phyloP scores from a whole-genome alignment of 2,888 invertebrate genomes.

The Thyatira batis region DNA sequence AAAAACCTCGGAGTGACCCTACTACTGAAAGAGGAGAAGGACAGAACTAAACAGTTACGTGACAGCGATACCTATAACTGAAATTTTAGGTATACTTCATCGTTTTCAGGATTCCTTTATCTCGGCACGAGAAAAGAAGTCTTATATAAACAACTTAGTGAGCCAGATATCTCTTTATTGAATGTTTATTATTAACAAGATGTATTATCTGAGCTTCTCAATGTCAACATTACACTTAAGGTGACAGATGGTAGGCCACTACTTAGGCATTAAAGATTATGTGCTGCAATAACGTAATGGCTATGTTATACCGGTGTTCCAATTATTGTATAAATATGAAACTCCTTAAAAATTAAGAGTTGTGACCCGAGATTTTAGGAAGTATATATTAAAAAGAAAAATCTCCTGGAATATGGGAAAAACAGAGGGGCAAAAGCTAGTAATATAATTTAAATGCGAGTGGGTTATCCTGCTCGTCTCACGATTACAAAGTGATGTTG shows the following conservation, averaged over 20 bases:
- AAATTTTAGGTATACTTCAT: not conserved
- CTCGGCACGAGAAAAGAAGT: not conserved
- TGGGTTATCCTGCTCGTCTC: conserved; percentile 7
- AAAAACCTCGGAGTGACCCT: not conserved
- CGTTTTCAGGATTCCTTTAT: not conserved
- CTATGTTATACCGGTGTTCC: too few species aligned
- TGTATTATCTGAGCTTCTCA: not conserved
- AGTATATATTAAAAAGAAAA: too few species aligned
- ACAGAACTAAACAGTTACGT: not conserved
- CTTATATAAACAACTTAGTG: not conserved
- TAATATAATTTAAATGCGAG: not conserved
- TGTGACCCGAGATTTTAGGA: too few species aligned
- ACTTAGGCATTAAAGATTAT: not conserved
- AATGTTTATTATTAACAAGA: not conserved
- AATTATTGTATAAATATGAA: too few species aligned
- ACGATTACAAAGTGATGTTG: conserved; percentile 17
- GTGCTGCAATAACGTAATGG: not conserved
- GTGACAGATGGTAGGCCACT: not conserved
- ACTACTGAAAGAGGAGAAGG: not conserved
- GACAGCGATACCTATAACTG: not conserved
- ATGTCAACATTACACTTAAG: not conserved
- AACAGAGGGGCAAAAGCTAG: not conserved
- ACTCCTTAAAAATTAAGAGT: too few species aligned
- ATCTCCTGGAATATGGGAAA: too few species aligned
- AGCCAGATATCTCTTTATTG: not conserved